Evolutionary conservation across 2,113 vertebrate species (phyloP).

Genomic region (Cnemophilus loriae): DNA sequence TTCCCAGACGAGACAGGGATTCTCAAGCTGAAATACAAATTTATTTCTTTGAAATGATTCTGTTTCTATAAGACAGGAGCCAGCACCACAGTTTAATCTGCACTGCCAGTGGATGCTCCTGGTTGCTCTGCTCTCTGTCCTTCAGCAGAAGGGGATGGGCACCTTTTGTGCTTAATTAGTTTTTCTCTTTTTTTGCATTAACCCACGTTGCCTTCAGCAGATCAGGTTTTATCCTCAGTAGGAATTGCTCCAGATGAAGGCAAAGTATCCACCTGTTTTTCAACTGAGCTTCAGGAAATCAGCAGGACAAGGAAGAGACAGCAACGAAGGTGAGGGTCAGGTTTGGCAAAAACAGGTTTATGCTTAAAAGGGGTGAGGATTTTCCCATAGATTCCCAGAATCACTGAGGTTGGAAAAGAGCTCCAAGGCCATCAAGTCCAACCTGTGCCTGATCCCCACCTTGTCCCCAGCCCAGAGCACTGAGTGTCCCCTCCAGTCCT

Average conservation of each 20-base stretch:
- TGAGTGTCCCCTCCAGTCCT: rapidly evolving
- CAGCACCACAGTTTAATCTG: not conserved
- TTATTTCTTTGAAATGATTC: not conserved
- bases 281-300: not conserved
- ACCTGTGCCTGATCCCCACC: rapidly evolving
- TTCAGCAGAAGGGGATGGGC: not conserved
- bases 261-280: not conserved
- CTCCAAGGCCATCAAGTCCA: rapidly evolving
- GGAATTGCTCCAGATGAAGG: not conserved
- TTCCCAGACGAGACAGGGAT: not conserved
- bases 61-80: not conserved
- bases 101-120: not conserved
- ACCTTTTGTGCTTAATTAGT: not conserved
- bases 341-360: not conserved
- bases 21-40: not conserved
- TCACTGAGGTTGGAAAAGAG: not conserved
- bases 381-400: not conserved
- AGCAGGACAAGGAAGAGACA: not conserved
- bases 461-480: not conserved
- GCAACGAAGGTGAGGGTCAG: not conserved
- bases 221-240: not conserved
- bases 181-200: not conserved
- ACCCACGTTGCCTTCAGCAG: not conserved
- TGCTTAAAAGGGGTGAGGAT: not conserved
- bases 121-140: not conserved